These are phyloP conservation scores for Gisinianus flammeolus DNA, from an alignment of 2,888 invertebrate genomes.

Conservation along the genomic window DNA sequence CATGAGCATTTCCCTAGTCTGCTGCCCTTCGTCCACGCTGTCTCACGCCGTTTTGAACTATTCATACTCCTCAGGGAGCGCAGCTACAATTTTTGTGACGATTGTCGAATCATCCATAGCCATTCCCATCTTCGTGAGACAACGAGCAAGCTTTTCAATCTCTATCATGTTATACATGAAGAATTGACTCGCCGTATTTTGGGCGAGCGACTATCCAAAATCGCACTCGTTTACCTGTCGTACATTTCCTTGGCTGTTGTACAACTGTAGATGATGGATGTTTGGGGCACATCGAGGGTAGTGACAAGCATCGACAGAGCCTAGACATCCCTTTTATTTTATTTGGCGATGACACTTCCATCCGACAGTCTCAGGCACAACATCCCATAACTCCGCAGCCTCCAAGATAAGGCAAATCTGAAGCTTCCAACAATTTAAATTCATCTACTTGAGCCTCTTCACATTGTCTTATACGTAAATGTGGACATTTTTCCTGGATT, in stretches of 20 bases:
- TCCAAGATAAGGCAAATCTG: background rate
- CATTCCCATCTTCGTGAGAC: background rate
- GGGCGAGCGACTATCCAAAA: background rate
- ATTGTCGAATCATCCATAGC: background rate
- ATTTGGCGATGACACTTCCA: too few relatives aligned
- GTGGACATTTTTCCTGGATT: too few relatives aligned
- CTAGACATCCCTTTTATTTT: background rate
- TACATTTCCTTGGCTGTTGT: background rate
- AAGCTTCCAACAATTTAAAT: too few relatives aligned
- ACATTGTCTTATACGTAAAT: too few relatives aligned
- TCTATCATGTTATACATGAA: background rate
- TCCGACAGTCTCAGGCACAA: too few relatives aligned
- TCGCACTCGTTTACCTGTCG: too few relatives aligned
- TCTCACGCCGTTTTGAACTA: background rate
- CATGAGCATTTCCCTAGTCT: background rate
- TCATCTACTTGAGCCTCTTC: too few relatives aligned
- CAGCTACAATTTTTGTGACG: background rate
- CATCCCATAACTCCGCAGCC: background rate
- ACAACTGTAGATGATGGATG: background rate
- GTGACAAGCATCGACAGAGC: background rate
- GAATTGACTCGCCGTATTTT: background rate
- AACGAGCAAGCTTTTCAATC: background rate
- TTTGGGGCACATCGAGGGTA: background rate
- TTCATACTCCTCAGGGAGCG: background rate
- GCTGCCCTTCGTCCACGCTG: background rate